Base-by-base conservation (phyloP, 1,140 invertebrate genomes). In the Panagrolaimus sp. region DNA sequence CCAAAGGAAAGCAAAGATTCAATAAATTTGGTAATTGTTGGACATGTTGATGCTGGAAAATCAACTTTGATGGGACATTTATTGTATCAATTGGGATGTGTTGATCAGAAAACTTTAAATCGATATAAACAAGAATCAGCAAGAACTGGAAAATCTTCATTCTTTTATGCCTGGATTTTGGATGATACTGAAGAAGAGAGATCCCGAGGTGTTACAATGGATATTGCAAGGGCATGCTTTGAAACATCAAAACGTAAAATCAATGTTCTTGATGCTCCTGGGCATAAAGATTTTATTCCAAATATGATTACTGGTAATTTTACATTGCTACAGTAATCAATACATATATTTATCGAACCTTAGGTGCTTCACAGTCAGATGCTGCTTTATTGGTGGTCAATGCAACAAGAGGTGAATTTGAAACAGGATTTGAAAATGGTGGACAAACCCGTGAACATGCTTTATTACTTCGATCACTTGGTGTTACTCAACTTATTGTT, bases 31-130 rank as follows among this genome's bases (percentile, higher is more conserved):
- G 76, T 83, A 10, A 73, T 82, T 26, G 80, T 81, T 68, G 96
- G 96, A 52, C 96, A 99, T 87, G 96, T 99, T 5, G 96, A 99
- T 87, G 95, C 95, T 71, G 96, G 96, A 0, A 99, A 99, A 86
- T 96, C 93, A 80, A 99, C 96, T 0, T 83, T 99, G 17, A 93
- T 98, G 89, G 96, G 96, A 0, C 91, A 96, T 83, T 83, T 99
- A 14, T 85, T 99, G 0, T 96, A 89, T 68, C 83, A 87, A 78
- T 84, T 97, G 24, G 94, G 94, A 17, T 89, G 91, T 84, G 92
- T 99, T 1, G 90, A 90, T 45, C 89, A 93, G 77, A 90, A 90
- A 82, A 87, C 89, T 0, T 92, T 99, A 88, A 94, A 97, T 83
- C 97, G 96, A 84, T 95, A 96, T 87, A 94, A 97, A 83, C 91